Conservation (phyloP, 2,888 invertebrate genomes). For the Noctua janthina region DNA sequence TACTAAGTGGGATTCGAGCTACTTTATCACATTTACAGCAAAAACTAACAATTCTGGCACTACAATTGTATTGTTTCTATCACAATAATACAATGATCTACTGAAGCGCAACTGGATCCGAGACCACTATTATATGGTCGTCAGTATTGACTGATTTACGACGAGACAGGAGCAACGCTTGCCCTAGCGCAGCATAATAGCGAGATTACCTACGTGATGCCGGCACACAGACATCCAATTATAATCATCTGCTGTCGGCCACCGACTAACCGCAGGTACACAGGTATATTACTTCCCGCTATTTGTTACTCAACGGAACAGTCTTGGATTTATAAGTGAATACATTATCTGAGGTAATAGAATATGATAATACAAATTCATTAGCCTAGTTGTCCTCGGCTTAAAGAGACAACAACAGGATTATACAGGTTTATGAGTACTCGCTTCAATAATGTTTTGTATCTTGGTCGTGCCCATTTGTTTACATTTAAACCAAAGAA, state of each 20-base stretch:
- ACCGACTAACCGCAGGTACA: constrained; percentile 10
- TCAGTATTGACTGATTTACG: constrained; percentile 56
- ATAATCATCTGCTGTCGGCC: constrained; percentile 28
- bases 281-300: constrained; percentile 21
- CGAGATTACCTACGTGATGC: constrained; percentile 44
- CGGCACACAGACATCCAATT: constrained; percentile 44
- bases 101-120: constrained; percentile 20
- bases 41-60: not conserved
- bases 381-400: constrained; percentile 38
- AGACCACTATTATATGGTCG: constrained; percentile 40
- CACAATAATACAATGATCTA: constrained; percentile 21
- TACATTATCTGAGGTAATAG: constrained; percentile 32
- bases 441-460: constrained; percentile 19
- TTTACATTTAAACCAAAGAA: not conserved
- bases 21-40: not conserved
- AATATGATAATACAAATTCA: constrained; percentile 56
- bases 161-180: constrained; percentile 15
- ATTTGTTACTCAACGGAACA: constrained; percentile 9
- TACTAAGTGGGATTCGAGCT: not conserved
- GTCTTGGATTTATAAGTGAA: constrained; percentile 32
- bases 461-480: constrained; percentile 22
- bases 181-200: constrained; percentile 41
- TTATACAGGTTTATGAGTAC: constrained; percentile 37
- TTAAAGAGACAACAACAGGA: constrained; percentile 25
- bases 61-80: constrained; percentile 28